Evolutionary conservation across 2,797 vertebrate species (phyloP).

Genomic region (Stomatorhinus walkeri): DNA sequence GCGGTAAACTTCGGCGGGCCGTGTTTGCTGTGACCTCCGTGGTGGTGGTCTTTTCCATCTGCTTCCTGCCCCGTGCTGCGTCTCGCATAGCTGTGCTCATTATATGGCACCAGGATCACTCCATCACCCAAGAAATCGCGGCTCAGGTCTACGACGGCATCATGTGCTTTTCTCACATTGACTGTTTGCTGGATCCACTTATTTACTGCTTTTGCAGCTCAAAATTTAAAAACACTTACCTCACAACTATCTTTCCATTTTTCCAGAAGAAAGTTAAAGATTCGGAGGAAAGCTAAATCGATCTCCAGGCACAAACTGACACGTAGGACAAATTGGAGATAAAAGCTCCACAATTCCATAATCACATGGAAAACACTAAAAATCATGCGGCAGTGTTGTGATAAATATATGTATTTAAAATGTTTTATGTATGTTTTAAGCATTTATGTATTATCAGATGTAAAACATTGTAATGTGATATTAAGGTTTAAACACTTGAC

Average conservation of each 20-base stretch:
- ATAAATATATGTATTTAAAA: not conserved
- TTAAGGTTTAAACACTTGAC: slow-evolving; percentile 4
- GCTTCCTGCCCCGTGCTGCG: slow-evolving; percentile 57
- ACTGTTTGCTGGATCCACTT: slow-evolving; percentile 61
- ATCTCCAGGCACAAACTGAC: not conserved
- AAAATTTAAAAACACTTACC: slow-evolving; percentile 58
- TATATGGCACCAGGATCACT: not conserved
- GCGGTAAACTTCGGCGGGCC: slow-evolving; percentile 47
- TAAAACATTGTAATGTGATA: not conserved
- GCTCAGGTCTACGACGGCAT: slow-evolving; percentile 54
- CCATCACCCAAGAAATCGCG: slow-evolving; percentile 4
- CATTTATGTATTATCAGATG: not conserved
- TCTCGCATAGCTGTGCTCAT: slow-evolving; percentile 44
- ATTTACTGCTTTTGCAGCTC: slow-evolving; percentile 67
- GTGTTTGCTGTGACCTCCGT: slow-evolving; percentile 44
- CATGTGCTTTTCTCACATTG: slow-evolving; percentile 60
- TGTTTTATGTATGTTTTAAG: not conserved
- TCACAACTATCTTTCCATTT: slow-evolving; percentile 51
- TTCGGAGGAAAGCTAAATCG: slow-evolving; percentile 25
- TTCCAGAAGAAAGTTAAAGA: slow-evolving; percentile 22
- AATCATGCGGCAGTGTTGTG: not conserved
- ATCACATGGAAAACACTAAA: slow-evolving; percentile 17
- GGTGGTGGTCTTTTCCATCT: slow-evolving; percentile 51
- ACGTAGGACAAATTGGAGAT: not conserved
- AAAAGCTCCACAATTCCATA: not conserved